Evolutionary conservation across 2,113 vertebrate species (phyloP).

Genomic region (Silurus meridionalis): DNA sequence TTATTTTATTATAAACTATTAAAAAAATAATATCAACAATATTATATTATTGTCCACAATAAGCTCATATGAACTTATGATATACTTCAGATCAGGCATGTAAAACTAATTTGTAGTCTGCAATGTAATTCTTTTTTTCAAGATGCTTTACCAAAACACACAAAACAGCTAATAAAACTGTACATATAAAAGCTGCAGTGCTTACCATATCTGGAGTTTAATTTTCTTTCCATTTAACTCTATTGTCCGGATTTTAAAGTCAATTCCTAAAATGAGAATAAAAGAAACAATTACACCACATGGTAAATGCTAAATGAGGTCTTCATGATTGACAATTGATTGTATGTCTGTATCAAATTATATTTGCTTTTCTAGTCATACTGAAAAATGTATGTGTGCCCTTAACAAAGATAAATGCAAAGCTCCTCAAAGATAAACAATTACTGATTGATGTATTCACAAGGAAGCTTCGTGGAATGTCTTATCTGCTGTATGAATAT

Average conservation of each 20-base stretch:
- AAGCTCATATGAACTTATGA: not conserved
- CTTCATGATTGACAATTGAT: not conserved
- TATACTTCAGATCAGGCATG: not conserved
- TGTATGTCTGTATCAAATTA: not conserved
- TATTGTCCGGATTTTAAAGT: constrained; percentile 98
- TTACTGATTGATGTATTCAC: no score
- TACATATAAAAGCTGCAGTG: constrained; percentile 17
- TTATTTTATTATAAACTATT: no score
- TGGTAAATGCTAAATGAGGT: not conserved
- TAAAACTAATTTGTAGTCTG: not conserved
- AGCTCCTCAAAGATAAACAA: not conserved
- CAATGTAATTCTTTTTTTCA: not conserved
- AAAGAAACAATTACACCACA: constrained; percentile 7
- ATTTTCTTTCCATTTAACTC: constrained; percentile 97
- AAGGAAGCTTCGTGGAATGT: not conserved
- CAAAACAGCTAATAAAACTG: not conserved
- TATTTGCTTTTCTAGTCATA: not conserved
- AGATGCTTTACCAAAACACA: not conserved
- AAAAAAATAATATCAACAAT: no score
- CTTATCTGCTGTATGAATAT: constrained; percentile 8
- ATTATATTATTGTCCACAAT: not conserved
- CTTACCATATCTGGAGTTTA: constrained; percentile 97
- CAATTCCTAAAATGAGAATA: constrained; percentile 80
- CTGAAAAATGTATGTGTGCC: not conserved
- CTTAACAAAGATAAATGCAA: constrained; percentile 1